Conservation (phyloP, 1,140 invertebrate species). For the Rhyzopertha dominica region DNA sequence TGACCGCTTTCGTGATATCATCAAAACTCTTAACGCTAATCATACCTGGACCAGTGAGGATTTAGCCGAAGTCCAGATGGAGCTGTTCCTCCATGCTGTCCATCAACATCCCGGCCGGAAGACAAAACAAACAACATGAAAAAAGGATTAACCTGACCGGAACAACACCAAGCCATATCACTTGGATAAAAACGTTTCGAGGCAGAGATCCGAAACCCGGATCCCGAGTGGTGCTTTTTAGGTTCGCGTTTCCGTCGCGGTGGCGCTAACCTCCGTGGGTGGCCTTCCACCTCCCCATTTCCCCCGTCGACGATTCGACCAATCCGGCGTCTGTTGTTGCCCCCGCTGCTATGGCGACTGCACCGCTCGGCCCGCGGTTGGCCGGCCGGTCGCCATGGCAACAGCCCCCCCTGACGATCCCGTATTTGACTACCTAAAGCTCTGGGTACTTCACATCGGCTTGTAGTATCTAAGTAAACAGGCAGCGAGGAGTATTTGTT, state of each 20-base stretch:
- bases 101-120: too few species aligned
- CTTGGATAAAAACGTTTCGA: too few species aligned
- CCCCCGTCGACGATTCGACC: constrained; percentile 13
- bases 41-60: too few species aligned
- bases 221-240: constrained; percentile 21
- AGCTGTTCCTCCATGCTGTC: too few species aligned
- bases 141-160: too few species aligned
- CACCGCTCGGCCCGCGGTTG: constrained; percentile 20
- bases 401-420: constrained; percentile 28
- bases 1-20: too few species aligned
- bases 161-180: too few species aligned
- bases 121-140: too few species aligned
- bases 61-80: too few species aligned
- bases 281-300: constrained; percentile 7
- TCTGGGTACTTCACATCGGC: constrained; percentile 46
- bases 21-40: too few species aligned
- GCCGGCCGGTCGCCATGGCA: constrained; percentile 33
- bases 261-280: constrained; percentile 17
- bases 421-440: constrained; percentile 47
- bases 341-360: constrained; percentile 32
- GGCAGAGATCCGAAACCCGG: too few species aligned
- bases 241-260: constrained; percentile 11
- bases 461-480: constrained; percentile 50
- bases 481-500: constrained; percentile 47
- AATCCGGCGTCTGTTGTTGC: constrained; percentile 24